A percentile compares a stretch with the other conserved stretches of the same genome.
phyloP scores from a whole-genome alignment of 2,888 invertebrate genomes.

The Drosophila robusta region DNA sequence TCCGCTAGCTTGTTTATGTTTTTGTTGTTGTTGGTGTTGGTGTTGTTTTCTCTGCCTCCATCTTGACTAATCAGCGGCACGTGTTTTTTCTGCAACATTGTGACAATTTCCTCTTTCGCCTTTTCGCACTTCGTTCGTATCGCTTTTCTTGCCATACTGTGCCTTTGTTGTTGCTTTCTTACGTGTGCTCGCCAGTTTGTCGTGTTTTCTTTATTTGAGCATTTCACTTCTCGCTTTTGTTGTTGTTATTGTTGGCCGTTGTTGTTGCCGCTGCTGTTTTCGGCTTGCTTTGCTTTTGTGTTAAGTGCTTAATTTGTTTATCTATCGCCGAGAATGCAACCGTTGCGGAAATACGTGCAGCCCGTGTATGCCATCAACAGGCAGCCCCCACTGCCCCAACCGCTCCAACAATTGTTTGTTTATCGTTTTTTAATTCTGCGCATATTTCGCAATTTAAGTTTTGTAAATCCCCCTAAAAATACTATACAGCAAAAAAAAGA shows the following conservation, averaged over 20 bases:
- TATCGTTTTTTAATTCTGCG: slow-evolving; percentile 69
- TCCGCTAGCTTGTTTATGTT: slow-evolving; percentile 16
- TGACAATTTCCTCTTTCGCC: slow-evolving; percentile 70
- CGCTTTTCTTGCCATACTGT: slow-evolving; percentile 30
- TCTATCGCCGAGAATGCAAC: slow-evolving; percentile 64
- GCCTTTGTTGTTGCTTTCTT: slow-evolving; percentile 42
- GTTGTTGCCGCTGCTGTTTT: slow-evolving; percentile 28
- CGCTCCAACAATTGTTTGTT: slow-evolving; percentile 44
- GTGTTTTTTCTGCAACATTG: slow-evolving; percentile 76
- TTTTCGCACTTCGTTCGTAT: slow-evolving; percentile 51
- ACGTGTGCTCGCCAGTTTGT: slow-evolving; percentile 43
- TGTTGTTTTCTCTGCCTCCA: slow-evolving; percentile 9
- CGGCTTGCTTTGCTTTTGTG: slow-evolving; percentile 39
- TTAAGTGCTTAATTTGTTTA: slow-evolving; percentile 68
- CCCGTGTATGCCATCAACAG: slow-evolving; percentile 17
- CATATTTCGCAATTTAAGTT: slow-evolving; percentile 50
- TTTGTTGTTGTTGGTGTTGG: neutral
- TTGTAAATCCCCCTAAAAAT: slow-evolving; percentile 29
- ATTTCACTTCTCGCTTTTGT: slow-evolving; percentile 26
- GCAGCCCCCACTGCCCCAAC: neutral
- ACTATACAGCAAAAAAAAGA: slow-evolving; percentile 21
- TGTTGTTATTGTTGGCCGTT: slow-evolving; percentile 4
- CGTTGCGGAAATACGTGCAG: slow-evolving; percentile 72
- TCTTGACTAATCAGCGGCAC: slow-evolving; percentile 75
- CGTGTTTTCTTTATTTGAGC: slow-evolving; percentile 50